phyloP scores from a whole-genome alignment of 2,113 vertebrate genomes.

The Entomyzon cyanotis region DNA sequence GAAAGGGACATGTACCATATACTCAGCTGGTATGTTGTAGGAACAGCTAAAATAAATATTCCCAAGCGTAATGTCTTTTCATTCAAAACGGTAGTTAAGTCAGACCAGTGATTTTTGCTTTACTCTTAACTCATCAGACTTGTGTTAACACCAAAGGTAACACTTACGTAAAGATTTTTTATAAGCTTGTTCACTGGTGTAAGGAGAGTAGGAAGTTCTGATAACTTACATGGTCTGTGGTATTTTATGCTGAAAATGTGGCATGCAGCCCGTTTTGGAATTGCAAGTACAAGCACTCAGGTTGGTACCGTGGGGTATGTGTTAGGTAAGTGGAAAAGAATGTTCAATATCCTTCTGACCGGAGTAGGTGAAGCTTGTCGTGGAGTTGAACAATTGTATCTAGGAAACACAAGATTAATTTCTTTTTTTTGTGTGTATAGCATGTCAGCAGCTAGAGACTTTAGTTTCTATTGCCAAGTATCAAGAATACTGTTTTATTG shows the following conservation, averaged over 20 bases:
- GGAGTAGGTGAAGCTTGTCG: conserved; percentile 24
- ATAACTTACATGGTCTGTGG: neutral
- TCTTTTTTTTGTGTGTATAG: neutral
- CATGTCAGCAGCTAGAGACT: neutral
- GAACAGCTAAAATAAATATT: neutral
- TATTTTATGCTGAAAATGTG: neutral
- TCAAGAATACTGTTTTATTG: neutral
- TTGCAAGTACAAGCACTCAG: neutral
- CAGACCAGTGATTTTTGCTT: neutral
- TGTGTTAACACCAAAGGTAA: neutral
- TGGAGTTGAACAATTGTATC: conserved; percentile 1
- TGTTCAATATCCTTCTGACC: conserved; percentile 1
- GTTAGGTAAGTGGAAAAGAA: conserved; percentile 29
- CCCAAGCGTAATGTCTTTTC: accelerated
- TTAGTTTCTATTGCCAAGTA: neutral
- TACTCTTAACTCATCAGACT: neutral
- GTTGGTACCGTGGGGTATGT: neutral
- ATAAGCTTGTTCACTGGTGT: neutral
- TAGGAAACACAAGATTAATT: neutral
- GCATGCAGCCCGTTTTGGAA: neutral
- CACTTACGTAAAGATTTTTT: neutral
- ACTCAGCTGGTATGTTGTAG: neutral
- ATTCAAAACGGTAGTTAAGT: neutral
- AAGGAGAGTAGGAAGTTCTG: conserved; percentile 23
- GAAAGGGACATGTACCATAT: neutral